Base-by-base conservation (phyloP, 2,797 vertebrate genomes). In the Remorina albescens region DNA sequence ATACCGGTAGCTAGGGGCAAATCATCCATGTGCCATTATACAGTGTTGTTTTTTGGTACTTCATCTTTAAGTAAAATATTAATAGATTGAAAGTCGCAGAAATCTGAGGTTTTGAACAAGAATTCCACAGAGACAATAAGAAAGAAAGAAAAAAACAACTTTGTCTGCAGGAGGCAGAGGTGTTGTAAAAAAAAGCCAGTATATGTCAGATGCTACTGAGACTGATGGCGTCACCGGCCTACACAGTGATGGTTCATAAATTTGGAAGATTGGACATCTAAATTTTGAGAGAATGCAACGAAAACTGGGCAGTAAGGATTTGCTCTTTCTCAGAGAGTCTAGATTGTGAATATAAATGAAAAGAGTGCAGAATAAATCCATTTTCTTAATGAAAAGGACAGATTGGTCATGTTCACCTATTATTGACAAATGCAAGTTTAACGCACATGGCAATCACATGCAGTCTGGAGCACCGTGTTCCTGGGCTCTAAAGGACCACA, bases 401-500 rank as follows among this genome's bases (percentile, higher is more conserved):
- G 51, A 53, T 23, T 6, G 5, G 0, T 18, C 19, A 15, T 15
- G 2, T n/a, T 2, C 7, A 55, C 6, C 25, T 60, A 37, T 41
- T 18, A 39, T 6, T 54, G 11, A 56, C 18, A 36, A 65, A 69
- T 39, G 28, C 23, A 46, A 11, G n/a, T 50, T 63, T 76, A 47
- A 41, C 15, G 39, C 46, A 51, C 18, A 9, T 44, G 23, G 47
- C 34, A 65, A 44, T 44, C 41, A 44, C 16, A 7, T 42, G 46
- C 70, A 56, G 55, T 67, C 23, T 32, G 15, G 49, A 70, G 39
- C 34, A 26, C 16, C 34, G 57, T 42, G 75, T 79, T 58, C 58
- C 65, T 50, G 18, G 7, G 67, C 80, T 86, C 44, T 65, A 59
- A 91, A 74, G 60, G 78, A 62, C 54, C 71, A 65, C 51, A 60